Base-by-base conservation (phyloP, 2,797 vertebrate genomes). In the Pipistrellus pipistrellus region DNA sequence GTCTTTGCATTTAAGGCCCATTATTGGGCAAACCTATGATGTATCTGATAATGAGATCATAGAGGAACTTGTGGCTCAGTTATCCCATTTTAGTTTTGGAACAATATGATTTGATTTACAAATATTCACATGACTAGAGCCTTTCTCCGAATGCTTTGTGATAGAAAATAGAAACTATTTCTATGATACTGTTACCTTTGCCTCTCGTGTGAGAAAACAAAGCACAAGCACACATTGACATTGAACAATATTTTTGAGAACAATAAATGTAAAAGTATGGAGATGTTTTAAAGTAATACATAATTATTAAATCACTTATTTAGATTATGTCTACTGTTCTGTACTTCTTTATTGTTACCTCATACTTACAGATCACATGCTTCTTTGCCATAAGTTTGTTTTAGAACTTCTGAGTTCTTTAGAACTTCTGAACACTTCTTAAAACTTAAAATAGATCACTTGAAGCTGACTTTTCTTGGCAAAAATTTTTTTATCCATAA, bases 401-500 rank as follows among this genome's bases (percentile, higher is more conserved):
- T 96, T 73, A 84, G 48, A 85, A 84, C 14, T 76, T 95, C 71
- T 88, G 69, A 87, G 69, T 69, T 76, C 38, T 48, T 88, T 35
- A 21, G 62, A 88, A 77, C 11, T 62, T 96, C 69, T 62, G n/a
- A 87, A 57, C 69, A 88, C 48, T 78, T 85, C 44, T 80, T 75
- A 71, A 46, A 90, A 82, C 53, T 87, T 91, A 71, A 85, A 86
- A 68, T 57, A 92, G 48, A 38, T 81, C 4, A 20, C n/a, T 80
- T 87, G 76, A 93, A 85, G 4, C 32, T 53, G 38, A 94, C 14
- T 85, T 88, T 81, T 95, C 78, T 94, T 90, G 77, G 73, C 51
- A 94, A 92, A 92, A 80, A 85, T 73, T 32, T 85, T 93, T 77
- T 90, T 88, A 88, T 62, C 30, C 46, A 62, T 62, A 62, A 32